Conservation (phyloP, 2,797 vertebrate species). For the Hoplostethus atlanticus region DNA sequence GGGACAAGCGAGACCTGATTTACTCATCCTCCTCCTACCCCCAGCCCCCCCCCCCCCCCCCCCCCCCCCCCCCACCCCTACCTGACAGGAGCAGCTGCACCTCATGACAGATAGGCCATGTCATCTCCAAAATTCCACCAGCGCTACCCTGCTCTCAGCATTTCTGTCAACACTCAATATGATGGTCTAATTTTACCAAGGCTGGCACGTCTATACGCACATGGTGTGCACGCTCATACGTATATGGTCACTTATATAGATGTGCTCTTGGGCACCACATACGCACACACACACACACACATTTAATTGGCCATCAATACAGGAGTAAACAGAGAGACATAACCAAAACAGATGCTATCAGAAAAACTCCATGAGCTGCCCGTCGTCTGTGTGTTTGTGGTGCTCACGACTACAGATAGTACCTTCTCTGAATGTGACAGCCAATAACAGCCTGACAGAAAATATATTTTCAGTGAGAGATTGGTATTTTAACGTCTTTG, state of each 20-base stretch:
- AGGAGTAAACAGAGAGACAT: neutral
- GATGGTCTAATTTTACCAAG: conserved; percentile 87
- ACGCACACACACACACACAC: neutral
- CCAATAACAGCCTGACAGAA: neutral
- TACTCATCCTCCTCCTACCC: conserved; percentile 55
- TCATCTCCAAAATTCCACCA: conserved; percentile 82
- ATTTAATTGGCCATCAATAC: no score
- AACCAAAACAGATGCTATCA: neutral
- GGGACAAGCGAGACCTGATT: conserved; percentile 59
- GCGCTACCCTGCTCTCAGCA: conserved; percentile 81
- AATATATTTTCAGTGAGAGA: neutral
- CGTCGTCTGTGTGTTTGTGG: no score
- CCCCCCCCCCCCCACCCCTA: conserved; percentile 48
- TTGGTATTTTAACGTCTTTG: neutral
- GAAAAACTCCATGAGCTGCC: neutral
- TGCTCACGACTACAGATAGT: no score
- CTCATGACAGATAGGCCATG: conserved; percentile 80
- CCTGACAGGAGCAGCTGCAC: conserved; percentile 87
- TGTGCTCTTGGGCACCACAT: neutral
- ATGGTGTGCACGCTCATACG: neutral
- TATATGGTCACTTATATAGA: conserved; percentile 21
- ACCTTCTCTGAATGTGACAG: neutral
- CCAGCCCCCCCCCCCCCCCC: conserved; percentile 31
- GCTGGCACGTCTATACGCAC: conserved; percentile 20
- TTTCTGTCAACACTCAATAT: conserved; percentile 87